Evolutionary conservation across 37 sponge, comb jelly and placozoan genomes (phyloP).

Genomic region (Cliona cf. orientalis): DNA sequence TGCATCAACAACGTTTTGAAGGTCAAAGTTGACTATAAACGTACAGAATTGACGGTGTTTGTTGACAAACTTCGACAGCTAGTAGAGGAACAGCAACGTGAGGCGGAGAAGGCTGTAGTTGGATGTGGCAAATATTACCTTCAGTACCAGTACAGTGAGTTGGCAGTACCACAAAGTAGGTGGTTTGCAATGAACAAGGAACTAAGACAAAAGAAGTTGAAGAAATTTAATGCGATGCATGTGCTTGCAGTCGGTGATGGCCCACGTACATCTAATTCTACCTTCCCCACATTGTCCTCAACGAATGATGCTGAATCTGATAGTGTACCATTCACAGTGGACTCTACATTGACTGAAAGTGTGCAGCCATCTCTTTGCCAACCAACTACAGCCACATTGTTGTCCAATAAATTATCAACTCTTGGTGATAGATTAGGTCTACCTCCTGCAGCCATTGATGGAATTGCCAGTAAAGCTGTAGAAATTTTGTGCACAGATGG

Average conservation of each 20-base stretch:
- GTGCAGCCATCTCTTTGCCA: too few species aligned
- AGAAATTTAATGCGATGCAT: too few species aligned
- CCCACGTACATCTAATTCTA: too few species aligned
- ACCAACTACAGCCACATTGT: neutral
- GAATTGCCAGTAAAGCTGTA: too few species aligned
- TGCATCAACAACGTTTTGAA: conserved; percentile 12
- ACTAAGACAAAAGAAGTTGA: conserved; percentile 20
- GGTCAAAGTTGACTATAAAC: too few species aligned
- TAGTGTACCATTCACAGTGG: too few species aligned
- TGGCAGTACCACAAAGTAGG: conserved; percentile 26
- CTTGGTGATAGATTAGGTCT: too few species aligned
- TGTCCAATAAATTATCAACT: neutral
- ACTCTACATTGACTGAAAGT: neutral
- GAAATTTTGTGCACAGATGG: too few species aligned
- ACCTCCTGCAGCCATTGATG: too few species aligned
- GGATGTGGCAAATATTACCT: conserved; percentile 47
- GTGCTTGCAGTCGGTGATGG: too few species aligned
- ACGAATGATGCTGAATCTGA: too few species aligned
- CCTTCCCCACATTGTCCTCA: too few species aligned
- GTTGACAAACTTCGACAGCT: conserved; percentile 26
- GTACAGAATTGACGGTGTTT: conserved; percentile 29
- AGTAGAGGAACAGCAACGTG: conserved; percentile 34
- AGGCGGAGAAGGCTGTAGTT: conserved; percentile 52
- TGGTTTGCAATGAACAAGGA: conserved; percentile 45
- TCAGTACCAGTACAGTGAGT: neutral